phyloP scores from a whole-genome alignment of 2,888 invertebrate genomes.

The Gari tellinella region DNA sequence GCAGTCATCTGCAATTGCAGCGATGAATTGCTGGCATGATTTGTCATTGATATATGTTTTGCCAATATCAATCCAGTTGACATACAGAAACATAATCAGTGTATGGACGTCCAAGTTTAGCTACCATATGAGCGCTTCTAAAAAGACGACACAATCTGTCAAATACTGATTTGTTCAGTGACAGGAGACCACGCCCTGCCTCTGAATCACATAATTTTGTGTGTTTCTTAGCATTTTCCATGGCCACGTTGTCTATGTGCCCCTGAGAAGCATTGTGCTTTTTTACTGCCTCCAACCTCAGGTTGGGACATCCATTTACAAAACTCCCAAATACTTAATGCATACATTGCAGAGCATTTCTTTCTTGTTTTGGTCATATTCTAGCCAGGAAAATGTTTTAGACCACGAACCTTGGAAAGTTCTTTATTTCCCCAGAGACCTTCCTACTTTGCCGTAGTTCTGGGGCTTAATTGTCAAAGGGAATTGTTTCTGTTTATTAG shows the following conservation, averaged over 20 bases:
- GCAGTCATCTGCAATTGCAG: not conserved
- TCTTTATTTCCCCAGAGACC: no score
- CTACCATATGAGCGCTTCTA: slow-evolving; percentile 26
- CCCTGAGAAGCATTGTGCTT: not conserved
- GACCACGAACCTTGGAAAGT: no score
- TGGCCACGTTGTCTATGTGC: not conserved
- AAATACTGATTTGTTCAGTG: slow-evolving; percentile 10
- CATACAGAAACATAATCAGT: slow-evolving; percentile 19
- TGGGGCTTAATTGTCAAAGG: no score
- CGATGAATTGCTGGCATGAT: slow-evolving; percentile 10
- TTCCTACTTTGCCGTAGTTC: no score
- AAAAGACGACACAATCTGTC: slow-evolving; percentile 7
- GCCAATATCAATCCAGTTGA: slow-evolving; percentile 19
- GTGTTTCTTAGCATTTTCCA: not conserved
- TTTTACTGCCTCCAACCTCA: not conserved
- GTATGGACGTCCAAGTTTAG: slow-evolving; percentile 17
- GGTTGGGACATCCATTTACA: not conserved
- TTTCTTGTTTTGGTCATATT: not conserved
- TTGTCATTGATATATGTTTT: slow-evolving; percentile 26
- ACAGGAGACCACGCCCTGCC: not conserved
- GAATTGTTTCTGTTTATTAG: no score
- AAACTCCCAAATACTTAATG: slow-evolving; percentile 4
- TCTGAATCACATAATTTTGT: not conserved
- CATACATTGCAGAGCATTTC: slow-evolving; percentile 5
- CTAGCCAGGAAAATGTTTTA: no score